These are phyloP conservation scores for Galago senegalensis DNA, from an alignment of 2,797 vertebrate species.

Conservation along the genomic window DNA sequence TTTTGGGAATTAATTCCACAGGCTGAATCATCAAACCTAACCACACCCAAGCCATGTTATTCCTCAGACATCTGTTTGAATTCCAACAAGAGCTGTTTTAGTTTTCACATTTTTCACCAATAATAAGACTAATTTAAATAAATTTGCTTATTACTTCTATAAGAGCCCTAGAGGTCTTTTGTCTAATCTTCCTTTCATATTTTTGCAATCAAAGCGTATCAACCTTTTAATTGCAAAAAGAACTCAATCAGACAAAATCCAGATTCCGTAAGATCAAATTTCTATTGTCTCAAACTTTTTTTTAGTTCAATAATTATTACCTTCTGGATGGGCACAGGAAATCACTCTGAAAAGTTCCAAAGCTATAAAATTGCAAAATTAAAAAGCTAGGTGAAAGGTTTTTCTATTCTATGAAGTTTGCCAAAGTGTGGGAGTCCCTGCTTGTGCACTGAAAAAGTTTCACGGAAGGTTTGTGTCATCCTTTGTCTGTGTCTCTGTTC, in stretches of 20 bases:
- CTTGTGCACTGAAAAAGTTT: slow-evolving; percentile 32
- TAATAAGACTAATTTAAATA: neutral
- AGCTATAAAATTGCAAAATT: slow-evolving; percentile 45
- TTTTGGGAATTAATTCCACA: slow-evolving; percentile 79
- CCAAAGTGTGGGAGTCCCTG: slow-evolving; percentile 33
- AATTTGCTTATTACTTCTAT: slow-evolving; percentile 38
- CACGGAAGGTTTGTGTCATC: neutral
- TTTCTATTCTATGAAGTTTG: slow-evolving; percentile 28
- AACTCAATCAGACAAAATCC: slow-evolving; percentile 15
- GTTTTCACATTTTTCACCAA: neutral
- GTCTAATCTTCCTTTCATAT: slow-evolving; percentile 14
- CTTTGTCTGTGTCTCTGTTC: slow-evolving; percentile 44
- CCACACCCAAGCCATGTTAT: slow-evolving; percentile 61
- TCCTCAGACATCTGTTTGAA: neutral
- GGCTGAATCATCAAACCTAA: slow-evolving; percentile 72
- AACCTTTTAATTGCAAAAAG: slow-evolving; percentile 26
- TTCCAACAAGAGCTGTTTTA: neutral
- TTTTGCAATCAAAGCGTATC: neutral
- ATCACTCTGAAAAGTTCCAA: neutral
- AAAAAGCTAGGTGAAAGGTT: slow-evolving; percentile 27
- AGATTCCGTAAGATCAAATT: slow-evolving; percentile 37
- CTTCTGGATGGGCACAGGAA: neutral
- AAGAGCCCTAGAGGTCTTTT: neutral
- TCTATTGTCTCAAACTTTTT: neutral
- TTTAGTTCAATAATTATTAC: neutral